Conservation (phyloP, 2,797 vertebrate species). For the Xerus rutilus region DNA sequence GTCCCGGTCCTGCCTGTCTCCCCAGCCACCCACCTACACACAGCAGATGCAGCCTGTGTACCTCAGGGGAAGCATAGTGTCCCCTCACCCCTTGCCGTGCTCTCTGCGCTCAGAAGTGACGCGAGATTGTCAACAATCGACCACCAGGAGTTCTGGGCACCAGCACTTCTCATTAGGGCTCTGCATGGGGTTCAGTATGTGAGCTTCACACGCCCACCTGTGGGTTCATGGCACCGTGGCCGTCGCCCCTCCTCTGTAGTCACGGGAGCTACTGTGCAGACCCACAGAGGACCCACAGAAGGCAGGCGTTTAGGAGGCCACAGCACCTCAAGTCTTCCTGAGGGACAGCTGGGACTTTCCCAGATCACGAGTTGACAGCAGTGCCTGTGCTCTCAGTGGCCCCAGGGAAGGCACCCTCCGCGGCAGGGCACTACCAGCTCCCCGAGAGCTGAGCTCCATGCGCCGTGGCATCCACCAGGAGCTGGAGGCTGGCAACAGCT, state of each 20-base stretch:
- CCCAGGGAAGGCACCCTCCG: too few species aligned
- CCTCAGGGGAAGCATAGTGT: neutral
- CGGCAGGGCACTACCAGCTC: too few species aligned
- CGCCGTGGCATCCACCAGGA: too few species aligned
- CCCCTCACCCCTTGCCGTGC: too few species aligned
- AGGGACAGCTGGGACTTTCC: neutral
- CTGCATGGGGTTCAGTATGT: neutral
- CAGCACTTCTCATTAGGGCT: too few species aligned
- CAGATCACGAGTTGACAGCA: neutral
- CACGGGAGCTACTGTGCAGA: neutral
- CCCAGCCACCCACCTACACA: neutral
- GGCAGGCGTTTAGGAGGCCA: neutral
- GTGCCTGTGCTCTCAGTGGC: neutral
- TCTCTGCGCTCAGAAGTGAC: neutral
- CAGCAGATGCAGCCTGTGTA: neutral
- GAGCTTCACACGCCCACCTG: neutral
- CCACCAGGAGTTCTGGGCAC: neutral
- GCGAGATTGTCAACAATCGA: too few species aligned
- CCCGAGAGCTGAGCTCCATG: too few species aligned
- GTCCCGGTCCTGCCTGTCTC: neutral
- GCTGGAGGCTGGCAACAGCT: neutral
- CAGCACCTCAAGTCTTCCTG: neutral
- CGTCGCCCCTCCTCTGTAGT: neutral
- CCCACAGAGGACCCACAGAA: neutral
- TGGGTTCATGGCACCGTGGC: rapidly evolving